These are phyloP conservation scores for Cyaniris semiargus DNA, from an alignment of 2,888 invertebrate genomes.

Conservation along the genomic window DNA sequence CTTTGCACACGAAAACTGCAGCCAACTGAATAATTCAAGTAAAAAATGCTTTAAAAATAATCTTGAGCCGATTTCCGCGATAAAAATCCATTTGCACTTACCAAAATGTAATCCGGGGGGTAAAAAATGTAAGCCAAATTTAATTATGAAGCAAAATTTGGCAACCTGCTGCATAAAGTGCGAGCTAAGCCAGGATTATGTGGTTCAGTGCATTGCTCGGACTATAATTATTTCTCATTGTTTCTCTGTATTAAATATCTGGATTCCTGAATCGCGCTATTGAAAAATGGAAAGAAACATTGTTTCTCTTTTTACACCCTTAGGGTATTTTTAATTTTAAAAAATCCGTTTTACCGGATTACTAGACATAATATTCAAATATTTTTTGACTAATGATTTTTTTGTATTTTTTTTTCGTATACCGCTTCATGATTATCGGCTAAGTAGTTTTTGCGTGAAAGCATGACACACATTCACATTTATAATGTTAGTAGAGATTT, in stretches of 20 bases:
- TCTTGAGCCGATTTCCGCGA: neutral
- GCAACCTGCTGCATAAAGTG: slow-evolving; percentile 8
- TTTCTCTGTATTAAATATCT: neutral
- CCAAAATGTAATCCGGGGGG: neutral
- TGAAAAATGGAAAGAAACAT: neutral
- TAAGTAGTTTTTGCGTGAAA: too few species aligned
- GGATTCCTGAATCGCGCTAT: neutral
- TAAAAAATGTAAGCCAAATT: slow-evolving; percentile 1
- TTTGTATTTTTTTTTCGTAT: too few species aligned
- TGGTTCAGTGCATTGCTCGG: neutral
- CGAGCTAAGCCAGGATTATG: neutral
- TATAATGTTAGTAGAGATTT: too few species aligned
- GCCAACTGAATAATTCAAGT: neutral
- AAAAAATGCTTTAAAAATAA: neutral
- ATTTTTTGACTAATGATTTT: too few species aligned
- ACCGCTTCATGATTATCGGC: too few species aligned
- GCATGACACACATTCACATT: too few species aligned
- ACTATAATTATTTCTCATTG: neutral
- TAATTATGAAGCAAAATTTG: neutral
- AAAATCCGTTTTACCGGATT: too few species aligned
- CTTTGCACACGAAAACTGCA: neutral
- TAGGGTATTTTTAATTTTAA: too few species aligned
- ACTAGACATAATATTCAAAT: too few species aligned
- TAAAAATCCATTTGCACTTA: slow-evolving; percentile 9
- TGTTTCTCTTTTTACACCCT: too few species aligned